Conservation (phyloP, 1,140 invertebrate species). For the Pseudomyrmex concolor region DNA sequence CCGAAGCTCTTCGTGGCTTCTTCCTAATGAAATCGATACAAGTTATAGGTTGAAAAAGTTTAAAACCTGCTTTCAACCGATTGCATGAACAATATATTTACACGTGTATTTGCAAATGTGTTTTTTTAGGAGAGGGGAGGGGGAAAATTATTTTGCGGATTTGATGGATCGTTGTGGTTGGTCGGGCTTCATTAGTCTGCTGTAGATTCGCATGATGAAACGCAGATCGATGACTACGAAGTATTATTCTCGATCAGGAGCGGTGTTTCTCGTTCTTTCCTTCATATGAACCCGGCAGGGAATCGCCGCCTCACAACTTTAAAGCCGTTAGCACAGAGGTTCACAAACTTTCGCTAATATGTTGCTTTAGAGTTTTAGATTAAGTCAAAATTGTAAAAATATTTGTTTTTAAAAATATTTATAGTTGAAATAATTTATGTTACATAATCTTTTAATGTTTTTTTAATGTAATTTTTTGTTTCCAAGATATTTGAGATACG, state of each 20-base stretch:
- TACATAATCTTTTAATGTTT: too few relatives aligned
- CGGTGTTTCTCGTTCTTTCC: constrained; percentile 41
- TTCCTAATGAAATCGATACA: too few relatives aligned
- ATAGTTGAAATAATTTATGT: too few relatives aligned
- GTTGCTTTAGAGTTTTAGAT: background rate
- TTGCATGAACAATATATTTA: background rate
- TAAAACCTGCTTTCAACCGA: background rate
- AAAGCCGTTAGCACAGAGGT: constrained; percentile 58
- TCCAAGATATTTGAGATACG: too few relatives aligned
- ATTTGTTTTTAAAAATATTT: background rate
- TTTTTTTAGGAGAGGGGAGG: too few relatives aligned
- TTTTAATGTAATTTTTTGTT: too few relatives aligned
- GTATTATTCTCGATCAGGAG: constrained; percentile 47
- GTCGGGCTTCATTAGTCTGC: constrained; percentile 17
- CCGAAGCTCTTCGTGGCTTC: background rate
- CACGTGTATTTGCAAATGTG: background rate
- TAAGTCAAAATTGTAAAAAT: background rate
- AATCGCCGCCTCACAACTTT: constrained; percentile 46
- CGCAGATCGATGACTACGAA: constrained; percentile 45
- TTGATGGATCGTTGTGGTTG: background rate
- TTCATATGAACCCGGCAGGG: constrained; percentile 11
- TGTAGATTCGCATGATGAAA: constrained; percentile 5
- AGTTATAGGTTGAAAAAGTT: too few relatives aligned
- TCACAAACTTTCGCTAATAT: constrained; percentile 26
- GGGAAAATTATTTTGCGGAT: background rate